Evolutionary conservation across 2,113 vertebrate genomes (phyloP).

Genomic region (Cebus imitator): DNA sequence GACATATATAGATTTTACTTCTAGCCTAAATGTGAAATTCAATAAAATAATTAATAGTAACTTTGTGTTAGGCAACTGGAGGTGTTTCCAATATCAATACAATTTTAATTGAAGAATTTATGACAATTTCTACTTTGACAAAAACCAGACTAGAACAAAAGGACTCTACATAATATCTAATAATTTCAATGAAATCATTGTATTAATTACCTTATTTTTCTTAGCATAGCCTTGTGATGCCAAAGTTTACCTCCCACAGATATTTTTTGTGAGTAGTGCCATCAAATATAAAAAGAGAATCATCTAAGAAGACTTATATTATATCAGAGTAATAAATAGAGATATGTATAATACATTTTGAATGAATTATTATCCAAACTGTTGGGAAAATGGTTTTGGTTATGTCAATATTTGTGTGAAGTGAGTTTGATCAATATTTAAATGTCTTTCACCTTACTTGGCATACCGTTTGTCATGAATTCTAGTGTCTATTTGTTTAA

Average conservation of each 20-base stretch:
- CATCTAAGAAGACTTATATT: neutral
- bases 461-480: neutral
- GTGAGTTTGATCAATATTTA: neutral
- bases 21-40: constrained; percentile 38
- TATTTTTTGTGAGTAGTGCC: neutral
- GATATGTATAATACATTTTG: neutral
- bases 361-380: neutral
- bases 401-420: neutral
- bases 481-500: neutral
- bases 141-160: neutral
- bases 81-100: neutral
- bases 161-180: neutral
- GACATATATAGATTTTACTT: constrained; percentile 19
- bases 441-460: neutral
- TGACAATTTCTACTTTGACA: neutral
- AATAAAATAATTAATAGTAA: neutral
- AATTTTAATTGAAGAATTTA: constrained; percentile 6
- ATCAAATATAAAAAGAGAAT: neutral
- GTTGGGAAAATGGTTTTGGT: neutral
- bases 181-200: neutral
- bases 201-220: neutral
- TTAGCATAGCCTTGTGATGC: neutral
- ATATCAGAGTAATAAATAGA: neutral
- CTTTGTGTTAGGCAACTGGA: neutral
- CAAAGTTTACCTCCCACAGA: neutral